Evolutionary conservation across 2,113 vertebrate genomes (phyloP).

Genomic region (Eptesicus fuscus): DNA sequence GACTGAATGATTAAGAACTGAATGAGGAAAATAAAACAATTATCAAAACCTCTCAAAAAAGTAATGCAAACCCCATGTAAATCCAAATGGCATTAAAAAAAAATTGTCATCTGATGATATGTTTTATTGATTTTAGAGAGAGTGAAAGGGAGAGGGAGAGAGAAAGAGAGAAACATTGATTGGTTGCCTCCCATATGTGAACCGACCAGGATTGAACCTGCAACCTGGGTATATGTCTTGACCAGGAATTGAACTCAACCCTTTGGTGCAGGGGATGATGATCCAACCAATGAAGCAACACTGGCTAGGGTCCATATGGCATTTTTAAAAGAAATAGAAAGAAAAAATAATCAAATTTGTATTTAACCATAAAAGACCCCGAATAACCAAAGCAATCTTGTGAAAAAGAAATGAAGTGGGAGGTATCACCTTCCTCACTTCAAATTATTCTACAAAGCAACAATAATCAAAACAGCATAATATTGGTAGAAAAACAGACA

Average conservation of each 20-base stretch:
- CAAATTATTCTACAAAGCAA: background rate
- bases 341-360: background rate
- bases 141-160: too few species aligned
- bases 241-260: too few species aligned
- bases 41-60: background rate
- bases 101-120: too few species aligned
- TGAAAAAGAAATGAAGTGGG: background rate
- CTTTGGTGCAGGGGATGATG: too few species aligned
- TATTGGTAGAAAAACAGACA: too few species aligned
- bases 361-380: background rate
- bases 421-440: background rate
- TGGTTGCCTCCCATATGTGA: too few species aligned
- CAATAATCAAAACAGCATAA: too few species aligned
- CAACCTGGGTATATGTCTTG: too few species aligned
- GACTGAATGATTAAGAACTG: background rate
- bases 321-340: background rate
- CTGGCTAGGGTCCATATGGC: background rate
- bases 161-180: too few species aligned
- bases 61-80: background rate
- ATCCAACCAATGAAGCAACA: too few species aligned
- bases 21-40: background rate
- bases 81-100: background rate
- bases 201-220: too few species aligned
- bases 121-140: too few species aligned
- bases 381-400: background rate